Evolutionary conservation across 2,888 invertebrate genomes (phyloP).

Genomic region (Diploptera punctata): DNA sequence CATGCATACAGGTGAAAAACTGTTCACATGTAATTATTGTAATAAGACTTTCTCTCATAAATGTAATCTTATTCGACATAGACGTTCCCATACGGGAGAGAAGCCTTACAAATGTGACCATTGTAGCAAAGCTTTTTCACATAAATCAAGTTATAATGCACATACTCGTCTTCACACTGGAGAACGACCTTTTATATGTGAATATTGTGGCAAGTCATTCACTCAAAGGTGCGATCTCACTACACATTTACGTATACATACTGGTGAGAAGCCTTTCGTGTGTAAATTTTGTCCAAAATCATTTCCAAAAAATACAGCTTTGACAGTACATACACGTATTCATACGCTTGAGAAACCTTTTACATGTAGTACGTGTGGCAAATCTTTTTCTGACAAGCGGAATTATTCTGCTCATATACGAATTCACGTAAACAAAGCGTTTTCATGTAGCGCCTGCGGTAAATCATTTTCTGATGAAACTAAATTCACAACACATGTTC

Average conservation of each 20-base stretch:
- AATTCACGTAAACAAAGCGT: too few species aligned
- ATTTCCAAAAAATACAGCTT: not conserved
- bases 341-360: not conserved
- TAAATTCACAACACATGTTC: too few species aligned
- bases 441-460: too few species aligned
- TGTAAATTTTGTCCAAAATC: not conserved
- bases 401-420: too few species aligned
- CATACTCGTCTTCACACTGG: not conserved
- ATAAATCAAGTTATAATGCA: not conserved
- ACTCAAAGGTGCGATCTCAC: not conserved
- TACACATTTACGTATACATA: not conserved
- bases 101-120: not conserved
- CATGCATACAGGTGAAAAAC: not conserved
- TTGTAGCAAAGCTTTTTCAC: not conserved
- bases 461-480: too few species aligned
- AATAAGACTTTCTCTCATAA: not conserved
- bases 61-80: not conserved
- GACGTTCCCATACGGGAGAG: not conserved
- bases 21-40: not conserved
- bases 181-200: not conserved
- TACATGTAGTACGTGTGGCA: not conserved
- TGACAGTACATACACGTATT: not conserved
- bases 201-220: not conserved
- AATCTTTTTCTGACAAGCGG: too few species aligned
- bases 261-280: not conserved